Evolutionary conservation across 2,888 invertebrate genomes (phyloP).

Genomic region (Drosophila infuscata): DNA sequence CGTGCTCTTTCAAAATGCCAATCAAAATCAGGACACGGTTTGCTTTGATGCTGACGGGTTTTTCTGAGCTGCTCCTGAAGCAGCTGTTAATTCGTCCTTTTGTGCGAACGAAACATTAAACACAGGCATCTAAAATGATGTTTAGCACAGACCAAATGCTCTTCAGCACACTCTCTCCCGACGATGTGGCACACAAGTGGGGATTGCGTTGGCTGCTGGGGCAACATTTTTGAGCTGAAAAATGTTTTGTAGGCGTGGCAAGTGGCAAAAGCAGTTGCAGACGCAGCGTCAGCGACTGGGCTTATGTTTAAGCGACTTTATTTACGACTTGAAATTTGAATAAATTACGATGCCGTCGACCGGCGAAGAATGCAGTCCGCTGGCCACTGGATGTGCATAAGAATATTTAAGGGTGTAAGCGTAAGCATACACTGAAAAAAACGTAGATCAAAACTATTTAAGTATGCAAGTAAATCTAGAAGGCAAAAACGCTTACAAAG

Average conservation of each 20-base stretch:
- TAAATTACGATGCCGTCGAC: constrained; percentile 71
- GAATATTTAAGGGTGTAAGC: constrained; percentile 6
- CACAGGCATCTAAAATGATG: constrained; percentile 39
- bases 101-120: constrained; percentile 18
- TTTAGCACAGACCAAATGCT: constrained; percentile 11
- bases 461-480: background rate
- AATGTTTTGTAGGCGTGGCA: constrained; percentile 53
- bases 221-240: constrained; percentile 40
- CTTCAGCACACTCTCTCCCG: constrained; percentile 31
- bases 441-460: background rate
- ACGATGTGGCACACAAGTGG: constrained; percentile 42
- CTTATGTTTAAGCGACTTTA: constrained; percentile 76
- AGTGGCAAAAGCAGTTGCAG: constrained; percentile 45
- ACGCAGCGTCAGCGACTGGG: constrained; percentile 33
- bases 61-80: constrained; percentile 9
- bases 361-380: constrained; percentile 42
- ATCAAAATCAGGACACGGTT: constrained; percentile 43
- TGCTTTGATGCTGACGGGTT: constrained; percentile 36
- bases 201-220: background rate
- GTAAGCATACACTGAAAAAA: background rate
- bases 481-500: background rate
- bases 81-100: constrained; percentile 19
- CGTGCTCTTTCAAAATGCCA: constrained; percentile 55
- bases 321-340: constrained; percentile 80
- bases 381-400: constrained; percentile 6